phyloP scores from a whole-genome alignment of 2,113 vertebrate species.

The Neogobius melanostomus region DNA sequence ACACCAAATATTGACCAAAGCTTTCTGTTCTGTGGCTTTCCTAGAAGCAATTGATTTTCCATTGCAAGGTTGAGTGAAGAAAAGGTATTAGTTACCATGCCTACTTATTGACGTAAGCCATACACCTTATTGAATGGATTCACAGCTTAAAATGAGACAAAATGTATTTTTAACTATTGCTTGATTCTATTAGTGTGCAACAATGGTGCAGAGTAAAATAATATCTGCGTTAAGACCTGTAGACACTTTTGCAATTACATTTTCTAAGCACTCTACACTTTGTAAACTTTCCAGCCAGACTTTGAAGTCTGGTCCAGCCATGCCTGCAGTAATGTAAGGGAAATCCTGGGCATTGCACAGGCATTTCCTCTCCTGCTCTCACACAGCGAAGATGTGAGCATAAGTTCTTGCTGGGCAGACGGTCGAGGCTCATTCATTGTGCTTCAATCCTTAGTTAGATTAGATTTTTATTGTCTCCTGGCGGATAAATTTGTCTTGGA shows the following conservation, averaged over 20 bases:
- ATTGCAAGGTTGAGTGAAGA: constrained; percentile 26
- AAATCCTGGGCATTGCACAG: constrained; percentile 75
- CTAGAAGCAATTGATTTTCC: constrained; percentile 34
- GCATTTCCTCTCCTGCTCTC: constrained; percentile 70
- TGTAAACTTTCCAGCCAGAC: constrained; percentile 42
- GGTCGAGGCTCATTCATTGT: not conserved
- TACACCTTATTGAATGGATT: constrained; percentile 14
- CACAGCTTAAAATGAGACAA: not conserved
- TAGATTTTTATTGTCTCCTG: too few relatives aligned
- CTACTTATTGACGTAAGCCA: constrained; percentile 50
- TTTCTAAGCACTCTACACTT: constrained; percentile 26
- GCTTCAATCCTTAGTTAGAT: not conserved
- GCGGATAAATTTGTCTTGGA: too few relatives aligned
- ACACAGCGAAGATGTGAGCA: constrained; percentile 40
- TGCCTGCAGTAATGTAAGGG: constrained; percentile 65
- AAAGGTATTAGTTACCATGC: constrained; percentile 36
- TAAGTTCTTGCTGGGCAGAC: constrained; percentile 6
- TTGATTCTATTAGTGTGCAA: not conserved
- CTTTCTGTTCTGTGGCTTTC: not conserved
- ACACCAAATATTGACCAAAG: not conserved
- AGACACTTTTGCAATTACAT: not conserved
- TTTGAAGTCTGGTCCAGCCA: constrained; percentile 62
- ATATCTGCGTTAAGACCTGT: not conserved
- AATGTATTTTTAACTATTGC: not conserved
- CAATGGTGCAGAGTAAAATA: constrained; percentile 22